Conservation (phyloP, 2,113 vertebrate species). For the Mustela lutreola region DNA sequence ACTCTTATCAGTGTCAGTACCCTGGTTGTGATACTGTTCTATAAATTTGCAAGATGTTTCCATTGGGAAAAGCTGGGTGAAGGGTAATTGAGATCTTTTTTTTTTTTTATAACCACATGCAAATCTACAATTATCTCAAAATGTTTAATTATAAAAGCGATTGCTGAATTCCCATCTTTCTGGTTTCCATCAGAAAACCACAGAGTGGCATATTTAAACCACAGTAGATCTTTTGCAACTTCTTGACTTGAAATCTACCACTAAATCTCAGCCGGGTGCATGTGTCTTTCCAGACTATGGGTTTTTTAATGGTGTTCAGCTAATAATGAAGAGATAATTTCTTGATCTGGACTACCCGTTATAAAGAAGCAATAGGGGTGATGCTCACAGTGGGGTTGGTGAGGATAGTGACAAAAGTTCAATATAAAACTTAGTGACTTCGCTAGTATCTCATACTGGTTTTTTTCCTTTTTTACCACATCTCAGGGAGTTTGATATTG, state of each 20-base stretch:
- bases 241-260: neutral
- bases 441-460: neutral
- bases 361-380: neutral
- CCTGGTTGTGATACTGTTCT: neutral
- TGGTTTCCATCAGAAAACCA: neutral
- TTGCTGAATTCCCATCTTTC: neutral
- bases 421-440: neutral
- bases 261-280: neutral
- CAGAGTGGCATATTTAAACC: neutral
- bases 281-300: neutral
- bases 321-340: neutral
- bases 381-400: neutral
- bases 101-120: slow-evolving; percentile 32
- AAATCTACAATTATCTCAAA: neutral
- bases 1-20: neutral
- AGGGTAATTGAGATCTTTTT: neutral
- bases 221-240: neutral
- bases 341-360: neutral
- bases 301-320: neutral
- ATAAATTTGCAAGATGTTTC: neutral
- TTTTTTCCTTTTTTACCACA: neutral
- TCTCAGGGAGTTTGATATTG: neutral
- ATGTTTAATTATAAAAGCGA: neutral
- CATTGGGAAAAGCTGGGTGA: neutral
- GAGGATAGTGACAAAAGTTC: neutral